Base-by-base conservation (phyloP, 1,140 invertebrate species). In the Rhagoletis zephyria region DNA sequence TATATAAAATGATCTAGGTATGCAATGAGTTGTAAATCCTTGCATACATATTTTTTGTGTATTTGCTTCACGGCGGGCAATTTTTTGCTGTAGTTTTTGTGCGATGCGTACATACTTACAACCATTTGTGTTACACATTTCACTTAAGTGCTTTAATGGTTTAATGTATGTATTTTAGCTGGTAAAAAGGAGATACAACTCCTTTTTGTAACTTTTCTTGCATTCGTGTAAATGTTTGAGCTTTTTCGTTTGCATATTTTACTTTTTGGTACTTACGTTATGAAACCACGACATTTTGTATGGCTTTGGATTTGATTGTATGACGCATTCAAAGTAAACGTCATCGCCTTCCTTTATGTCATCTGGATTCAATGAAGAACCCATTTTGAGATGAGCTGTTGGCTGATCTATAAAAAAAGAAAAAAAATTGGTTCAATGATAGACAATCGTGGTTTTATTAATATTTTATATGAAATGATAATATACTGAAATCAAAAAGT, bases 291-390 rank as follows among this genome's bases (percentile, higher is more conserved):
- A 95, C 85, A 97, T 95, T 90, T 96, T 96, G 91, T 96, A 96
- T 14, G 95, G 95, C 90, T 96, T 96, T 0, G 97, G 97, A 94
- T 97, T 97, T 14, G 97, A 95, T 90, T 95, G 94, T 67, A 97
- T 96, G 85, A 95, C 95, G 93, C 96, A 96, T 90, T 96, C 96
- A 90, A 97, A 96, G 91, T 97, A 97, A 81, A 96, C 96, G 91
- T 96, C 96, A 91, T 97, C 96, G 6, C 96, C 96, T 93, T 97
- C 96, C 93, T 97, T 97, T 90, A 97, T 97, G 91, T 96, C 95
- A 88, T 96, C 95, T 16, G 96, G 95, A 92, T 96, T 96, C 88
- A 97, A 92, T 88, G 95, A 96, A 88, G 95, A 95, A 42, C 96
- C 96, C 95, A 97, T 96, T 93, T 95, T 95, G 59, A 97, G 93